Percentiles rank a stretch among this genome's conserved stretches.
Conservation (phyloP, 2,797 vertebrate species). For the Dermochelys coriacea region DNA sequence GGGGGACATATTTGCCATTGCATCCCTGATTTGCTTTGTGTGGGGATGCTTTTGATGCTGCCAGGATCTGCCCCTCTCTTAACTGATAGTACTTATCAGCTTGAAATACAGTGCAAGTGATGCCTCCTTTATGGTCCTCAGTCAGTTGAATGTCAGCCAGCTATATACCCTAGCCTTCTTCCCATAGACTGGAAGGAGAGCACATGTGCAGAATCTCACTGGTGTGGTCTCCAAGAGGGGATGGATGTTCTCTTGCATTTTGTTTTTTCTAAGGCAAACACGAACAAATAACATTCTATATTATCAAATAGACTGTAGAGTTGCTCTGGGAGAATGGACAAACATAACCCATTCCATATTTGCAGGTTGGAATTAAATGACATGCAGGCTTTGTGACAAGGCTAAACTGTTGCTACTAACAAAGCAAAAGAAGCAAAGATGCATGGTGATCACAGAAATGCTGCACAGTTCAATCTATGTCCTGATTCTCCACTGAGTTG, state of each 20-base stretch:
- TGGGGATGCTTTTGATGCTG: background rate
- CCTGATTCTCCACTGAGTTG: background rate
- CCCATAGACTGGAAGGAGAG: background rate
- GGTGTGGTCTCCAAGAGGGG: background rate
- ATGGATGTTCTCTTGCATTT: background rate
- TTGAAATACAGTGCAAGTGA: background rate
- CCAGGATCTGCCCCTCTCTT: background rate
- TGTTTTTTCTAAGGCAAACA: background rate
- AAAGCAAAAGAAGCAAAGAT: background rate
- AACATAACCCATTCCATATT: background rate
- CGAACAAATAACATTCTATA: background rate
- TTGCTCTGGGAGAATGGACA: background rate
- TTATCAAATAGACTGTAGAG: background rate
- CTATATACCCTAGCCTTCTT: slow-evolving; percentile 4
- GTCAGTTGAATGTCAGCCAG: slow-evolving; percentile 20
- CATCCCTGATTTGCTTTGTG: background rate
- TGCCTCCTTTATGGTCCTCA: slow-evolving; percentile 15
- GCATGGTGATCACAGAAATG: background rate
- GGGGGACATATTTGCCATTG: background rate
- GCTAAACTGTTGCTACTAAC: background rate
- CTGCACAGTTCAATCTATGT: background rate
- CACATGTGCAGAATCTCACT: background rate
- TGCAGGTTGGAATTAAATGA: background rate
- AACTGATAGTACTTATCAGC: slow-evolving; percentile 24
- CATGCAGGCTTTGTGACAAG: background rate